phyloP scores from a whole-genome alignment of 2,113 vertebrate species.

The Upupa epops region DNA sequence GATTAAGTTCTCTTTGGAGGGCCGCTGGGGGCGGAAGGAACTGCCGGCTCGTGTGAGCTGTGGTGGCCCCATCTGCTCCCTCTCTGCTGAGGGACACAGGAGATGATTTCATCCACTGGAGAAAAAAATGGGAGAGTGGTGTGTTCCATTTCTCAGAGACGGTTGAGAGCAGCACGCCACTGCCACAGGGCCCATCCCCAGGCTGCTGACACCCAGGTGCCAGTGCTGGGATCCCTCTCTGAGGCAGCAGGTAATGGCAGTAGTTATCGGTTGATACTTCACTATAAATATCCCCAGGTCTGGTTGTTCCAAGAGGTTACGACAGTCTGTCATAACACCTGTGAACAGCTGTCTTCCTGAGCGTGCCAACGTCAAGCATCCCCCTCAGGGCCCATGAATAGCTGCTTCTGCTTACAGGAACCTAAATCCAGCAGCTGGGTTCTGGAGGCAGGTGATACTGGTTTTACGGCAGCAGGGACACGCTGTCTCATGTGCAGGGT shows the following conservation, averaged over 20 bases:
- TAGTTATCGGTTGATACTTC: not conserved
- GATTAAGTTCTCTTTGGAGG: not conserved
- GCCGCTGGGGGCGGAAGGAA: not conserved
- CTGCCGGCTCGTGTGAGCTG: not conserved
- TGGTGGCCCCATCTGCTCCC: constrained; percentile 11
- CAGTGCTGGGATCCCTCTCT: not conserved
- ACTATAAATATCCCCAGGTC: not conserved
- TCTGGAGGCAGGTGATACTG: not conserved
- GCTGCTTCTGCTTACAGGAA: not conserved
- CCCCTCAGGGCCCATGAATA: not conserved
- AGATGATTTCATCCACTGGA: not conserved
- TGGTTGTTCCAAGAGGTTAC: too few species aligned
- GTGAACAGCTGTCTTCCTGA: not conserved
- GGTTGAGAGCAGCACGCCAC: not conserved
- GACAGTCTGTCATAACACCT: fast-evolving
- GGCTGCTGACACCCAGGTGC: not conserved
- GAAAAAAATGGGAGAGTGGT: not conserved
- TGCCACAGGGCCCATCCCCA: not conserved
- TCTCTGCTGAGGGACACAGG: not conserved
- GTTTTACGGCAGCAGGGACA: not conserved
- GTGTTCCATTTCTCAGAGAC: not conserved
- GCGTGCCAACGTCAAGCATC: not conserved
- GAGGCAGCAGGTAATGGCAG: not conserved
- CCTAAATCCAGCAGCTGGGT: constrained; percentile 29
- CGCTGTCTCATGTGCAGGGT: not conserved